Evolutionary conservation across 2,797 vertebrate genomes (phyloP), one percentile per base, ranked within the genome.

Genomic region (Tragopan temminckii): DNA sequence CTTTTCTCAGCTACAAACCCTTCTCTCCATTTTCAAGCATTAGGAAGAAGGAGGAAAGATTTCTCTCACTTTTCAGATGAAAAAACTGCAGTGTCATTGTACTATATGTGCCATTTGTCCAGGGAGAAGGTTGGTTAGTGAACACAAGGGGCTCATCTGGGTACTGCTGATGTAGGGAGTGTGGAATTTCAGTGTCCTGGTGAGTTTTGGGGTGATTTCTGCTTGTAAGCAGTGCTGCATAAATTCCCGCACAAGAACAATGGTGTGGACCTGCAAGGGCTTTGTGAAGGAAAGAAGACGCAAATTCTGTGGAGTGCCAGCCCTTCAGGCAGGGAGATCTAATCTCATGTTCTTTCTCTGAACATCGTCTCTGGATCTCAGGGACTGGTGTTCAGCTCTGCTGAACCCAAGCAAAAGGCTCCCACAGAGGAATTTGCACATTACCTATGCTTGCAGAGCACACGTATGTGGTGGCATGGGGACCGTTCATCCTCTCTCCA

Each of bases 381-480:
- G 55, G n/a, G 19, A 57, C 31, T 58, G n/a, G 20, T 33, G 55
- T 58, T 35, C n/a, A 58, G 55, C 55, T 58, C 55, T 58, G 55
- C 17, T n/a, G 55, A 33, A 35, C 55, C 55, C n/a, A 24, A 35
- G 19, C 20, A 57, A 63, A 93, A 87, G 42, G 15, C 24, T 85
- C 23, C 16, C 2, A 1, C 18, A 61, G 42, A 62, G 33, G 29
- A 58, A 17, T 71, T 61, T 61, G 33, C 1, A 0, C 38, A 9
- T 46, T 35, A 38, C 70, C 20, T 63, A 23, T 74, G 33, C 45
- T 42, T 87, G 38, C 27, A 88, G 89, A 66, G 52, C 1, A 2
- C 23, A 80, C 31, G 50, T 55, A 35, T 1, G 0, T 38, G 50
- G 61, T 82, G 71, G 25, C 0, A 1, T 12, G 14, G 12, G 31